phyloP scores from a whole-genome alignment of 1,140 invertebrate species.

The Plectus sambesii region DNA sequence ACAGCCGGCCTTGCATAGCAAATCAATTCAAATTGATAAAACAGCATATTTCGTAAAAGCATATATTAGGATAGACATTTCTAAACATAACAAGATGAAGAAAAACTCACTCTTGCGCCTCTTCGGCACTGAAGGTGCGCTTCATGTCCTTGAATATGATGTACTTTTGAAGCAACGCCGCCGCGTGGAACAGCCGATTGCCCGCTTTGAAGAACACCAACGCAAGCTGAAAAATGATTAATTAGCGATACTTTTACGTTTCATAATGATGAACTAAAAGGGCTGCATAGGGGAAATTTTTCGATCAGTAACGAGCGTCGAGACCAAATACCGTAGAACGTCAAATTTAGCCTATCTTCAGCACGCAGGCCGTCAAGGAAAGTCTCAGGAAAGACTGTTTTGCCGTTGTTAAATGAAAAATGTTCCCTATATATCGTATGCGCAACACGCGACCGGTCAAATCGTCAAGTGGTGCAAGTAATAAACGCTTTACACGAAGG shows the following conservation, averaged over 20 bases:
- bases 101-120: constrained; percentile 27
- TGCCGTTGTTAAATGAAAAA: too few species aligned
- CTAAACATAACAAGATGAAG: neutral
- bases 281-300: too few species aligned
- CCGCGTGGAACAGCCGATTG: constrained; percentile 93
- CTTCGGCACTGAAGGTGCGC: constrained; percentile 37
- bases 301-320: too few species aligned
- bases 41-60: neutral
- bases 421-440: too few species aligned
- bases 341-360: too few species aligned
- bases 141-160: constrained; percentile 44
- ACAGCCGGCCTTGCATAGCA: too few species aligned
- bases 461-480: too few species aligned
- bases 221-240: constrained; percentile 90
- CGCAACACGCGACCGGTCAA: constrained; percentile 91
- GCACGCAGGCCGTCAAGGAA: too few species aligned
- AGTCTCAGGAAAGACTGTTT: too few species aligned
- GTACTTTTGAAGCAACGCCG: constrained; percentile 65
- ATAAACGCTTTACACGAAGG: too few species aligned
- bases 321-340: too few species aligned
- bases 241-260: constrained; percentile 86
- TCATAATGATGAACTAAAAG: constrained; percentile 58
- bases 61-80: neutral
- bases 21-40: neutral
- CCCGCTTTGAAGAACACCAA: constrained; percentile 98